These are phyloP conservation scores for Muraenolepis orangiensis DNA, from an alignment of 2,797 vertebrate genomes.

Conservation along the genomic window DNA sequence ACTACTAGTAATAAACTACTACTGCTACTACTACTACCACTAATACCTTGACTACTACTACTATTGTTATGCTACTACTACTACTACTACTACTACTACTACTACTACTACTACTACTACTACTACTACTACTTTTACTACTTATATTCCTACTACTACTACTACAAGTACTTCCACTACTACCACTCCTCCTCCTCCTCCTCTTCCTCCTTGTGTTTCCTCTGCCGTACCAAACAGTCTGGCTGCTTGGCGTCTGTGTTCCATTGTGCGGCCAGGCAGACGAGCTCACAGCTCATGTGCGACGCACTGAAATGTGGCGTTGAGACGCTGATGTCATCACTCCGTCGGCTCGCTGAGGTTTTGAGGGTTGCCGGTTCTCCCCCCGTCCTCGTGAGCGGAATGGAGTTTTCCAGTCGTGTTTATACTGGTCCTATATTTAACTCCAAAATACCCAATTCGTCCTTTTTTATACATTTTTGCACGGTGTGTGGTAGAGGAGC, in stretches of 20 bases:
- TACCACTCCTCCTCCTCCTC: no score
- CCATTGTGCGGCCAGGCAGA: slow-evolving; percentile 34
- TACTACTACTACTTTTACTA: no score
- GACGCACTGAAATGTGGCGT: slow-evolving; percentile 39
- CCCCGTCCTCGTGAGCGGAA: slow-evolving; percentile 26
- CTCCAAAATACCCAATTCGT: slow-evolving; percentile 13
- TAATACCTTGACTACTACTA: no score
- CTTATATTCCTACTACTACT: no score
- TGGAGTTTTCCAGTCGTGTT: slow-evolving; percentile 3
- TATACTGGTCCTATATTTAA: slow-evolving; percentile 12
- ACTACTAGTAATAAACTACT: not conserved
- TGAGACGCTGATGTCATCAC: slow-evolving; percentile 61
- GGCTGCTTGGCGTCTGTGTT: slow-evolving; percentile 46
- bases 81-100: no score
- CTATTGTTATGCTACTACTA: no score
- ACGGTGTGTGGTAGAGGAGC: slow-evolving; percentile 3
- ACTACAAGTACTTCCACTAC: not conserved
- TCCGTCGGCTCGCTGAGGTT: slow-evolving; percentile 50
- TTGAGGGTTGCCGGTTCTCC: slow-evolving; percentile 42
- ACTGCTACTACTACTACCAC: not conserved
- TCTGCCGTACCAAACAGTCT: not conserved
- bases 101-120: no score
- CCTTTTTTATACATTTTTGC: not conserved
- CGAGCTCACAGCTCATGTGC: slow-evolving; percentile 52
- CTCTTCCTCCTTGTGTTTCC: slow-evolving; percentile 10